phyloP scores from a whole-genome alignment of 1,140 invertebrate species.

The Arion vulgaris region DNA sequence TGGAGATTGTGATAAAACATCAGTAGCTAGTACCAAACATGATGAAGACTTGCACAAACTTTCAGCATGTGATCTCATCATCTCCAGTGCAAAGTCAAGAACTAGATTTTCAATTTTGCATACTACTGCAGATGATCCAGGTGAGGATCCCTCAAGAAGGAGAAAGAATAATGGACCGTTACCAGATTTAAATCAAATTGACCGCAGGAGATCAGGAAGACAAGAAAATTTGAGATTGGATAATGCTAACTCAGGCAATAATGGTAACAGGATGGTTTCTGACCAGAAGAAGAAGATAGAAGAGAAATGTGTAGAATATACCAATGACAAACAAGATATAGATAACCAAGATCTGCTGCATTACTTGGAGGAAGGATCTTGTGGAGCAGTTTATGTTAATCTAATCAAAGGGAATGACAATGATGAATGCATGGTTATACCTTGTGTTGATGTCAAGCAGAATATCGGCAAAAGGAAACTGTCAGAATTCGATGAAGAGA shows the following conservation, averaged over 20 bases:
- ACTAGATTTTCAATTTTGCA: background rate
- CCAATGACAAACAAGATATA: background rate
- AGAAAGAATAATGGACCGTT: background rate
- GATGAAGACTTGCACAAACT: background rate
- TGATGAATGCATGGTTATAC: background rate
- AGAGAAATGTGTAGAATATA: background rate
- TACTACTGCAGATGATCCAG: background rate
- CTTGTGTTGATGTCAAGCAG: background rate
- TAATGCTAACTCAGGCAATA: background rate
- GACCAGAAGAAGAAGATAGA: background rate
- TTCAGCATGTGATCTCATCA: background rate
- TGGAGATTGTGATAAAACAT: background rate
- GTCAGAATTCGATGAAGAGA: background rate
- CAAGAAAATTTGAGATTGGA: background rate
- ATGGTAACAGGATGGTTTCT: background rate
- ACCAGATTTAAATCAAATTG: background rate
- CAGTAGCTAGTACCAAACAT: background rate
- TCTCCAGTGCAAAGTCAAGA: background rate
- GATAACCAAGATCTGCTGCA: conserved; percentile 28
- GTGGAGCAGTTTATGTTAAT: conserved; percentile 18
- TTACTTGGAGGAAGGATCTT: conserved; percentile 46
- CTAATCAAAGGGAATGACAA: background rate
- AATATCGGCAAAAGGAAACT: background rate
- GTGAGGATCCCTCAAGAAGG: conserved; percentile 2
- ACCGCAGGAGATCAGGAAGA: background rate